A percentile compares a stretch with the other conserved stretches of the same genome.
Conservation (phyloP, 1,140 invertebrate genomes). For the Arion vulgaris region DNA sequence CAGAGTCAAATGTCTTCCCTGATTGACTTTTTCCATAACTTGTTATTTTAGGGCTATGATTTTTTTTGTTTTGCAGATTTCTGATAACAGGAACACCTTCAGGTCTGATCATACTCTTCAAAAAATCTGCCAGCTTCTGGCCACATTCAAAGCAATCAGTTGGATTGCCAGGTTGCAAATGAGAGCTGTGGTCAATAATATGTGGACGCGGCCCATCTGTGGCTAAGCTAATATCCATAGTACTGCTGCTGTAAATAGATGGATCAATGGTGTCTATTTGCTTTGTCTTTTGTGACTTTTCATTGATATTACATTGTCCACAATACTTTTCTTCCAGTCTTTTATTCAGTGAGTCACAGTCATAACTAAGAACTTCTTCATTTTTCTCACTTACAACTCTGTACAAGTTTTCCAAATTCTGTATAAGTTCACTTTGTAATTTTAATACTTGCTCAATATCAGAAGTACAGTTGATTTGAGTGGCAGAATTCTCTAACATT, state of each 20-base stretch:
- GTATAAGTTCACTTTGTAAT: no score
- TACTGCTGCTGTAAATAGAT: neutral
- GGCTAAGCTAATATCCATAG: constrained; percentile 25
- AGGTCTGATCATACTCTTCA: constrained; percentile 15
- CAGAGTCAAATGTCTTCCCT: neutral
- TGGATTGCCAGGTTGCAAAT: constrained; percentile 9
- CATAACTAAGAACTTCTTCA: neutral
- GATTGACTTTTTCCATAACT: neutral
- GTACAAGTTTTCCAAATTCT: no score
- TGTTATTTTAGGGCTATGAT: neutral
- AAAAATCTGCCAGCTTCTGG: constrained; percentile 28
- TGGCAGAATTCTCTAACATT: no score
- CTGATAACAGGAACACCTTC: neutral
- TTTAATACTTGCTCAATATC: no score
- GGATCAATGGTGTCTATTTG: neutral
- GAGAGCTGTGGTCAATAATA: constrained; percentile 39
- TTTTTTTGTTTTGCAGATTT: neutral
- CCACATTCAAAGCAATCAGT: constrained; percentile 33
- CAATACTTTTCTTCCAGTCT: neutral
- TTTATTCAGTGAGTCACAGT: constrained; percentile 12
- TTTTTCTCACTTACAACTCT: neutral
- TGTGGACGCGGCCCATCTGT: constrained; percentile 41
- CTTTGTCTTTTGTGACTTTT: neutral
- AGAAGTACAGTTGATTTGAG: no score
- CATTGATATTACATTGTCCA: neutral